Conservation (phyloP, 2,888 invertebrate species). For the Heliconius hortense region DNA sequence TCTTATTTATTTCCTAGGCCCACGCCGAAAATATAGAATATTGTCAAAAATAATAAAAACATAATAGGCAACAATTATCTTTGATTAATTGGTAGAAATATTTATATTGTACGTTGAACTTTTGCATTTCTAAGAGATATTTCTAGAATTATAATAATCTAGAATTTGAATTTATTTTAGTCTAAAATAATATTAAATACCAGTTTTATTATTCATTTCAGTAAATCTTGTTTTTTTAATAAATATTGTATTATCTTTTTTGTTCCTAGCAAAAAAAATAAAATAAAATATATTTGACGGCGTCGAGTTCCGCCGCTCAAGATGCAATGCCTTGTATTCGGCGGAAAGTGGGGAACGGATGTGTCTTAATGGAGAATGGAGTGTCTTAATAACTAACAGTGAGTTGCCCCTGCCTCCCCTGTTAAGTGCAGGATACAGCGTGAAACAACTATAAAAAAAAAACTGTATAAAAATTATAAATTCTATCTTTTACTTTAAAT, state of each 20-base stretch:
- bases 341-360: too few relatives aligned
- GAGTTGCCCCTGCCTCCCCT: not conserved
- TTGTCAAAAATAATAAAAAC: too few relatives aligned
- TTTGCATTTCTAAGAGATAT: not conserved
- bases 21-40: too few relatives aligned
- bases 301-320: not conserved
- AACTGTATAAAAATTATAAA: too few relatives aligned
- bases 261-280: too few relatives aligned
- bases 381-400: not conserved
- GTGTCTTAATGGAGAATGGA: not conserved
- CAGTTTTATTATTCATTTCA: not conserved
- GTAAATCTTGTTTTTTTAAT: not conserved
- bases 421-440: not conserved
- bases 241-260: not conserved
- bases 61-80: not conserved
- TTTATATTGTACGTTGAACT: not conserved
- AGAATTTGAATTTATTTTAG: not conserved
- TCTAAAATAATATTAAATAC: conserved; percentile 1
- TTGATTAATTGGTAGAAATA: not conserved
- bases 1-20: too few relatives aligned
- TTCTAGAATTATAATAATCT: not conserved
- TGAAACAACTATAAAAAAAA: not conserved
- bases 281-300: not conserved
- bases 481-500: too few relatives aligned
- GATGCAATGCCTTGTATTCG: not conserved